Conservation (phyloP, 2,113 vertebrate species). For the Aptenodytes forsteri region DNA sequence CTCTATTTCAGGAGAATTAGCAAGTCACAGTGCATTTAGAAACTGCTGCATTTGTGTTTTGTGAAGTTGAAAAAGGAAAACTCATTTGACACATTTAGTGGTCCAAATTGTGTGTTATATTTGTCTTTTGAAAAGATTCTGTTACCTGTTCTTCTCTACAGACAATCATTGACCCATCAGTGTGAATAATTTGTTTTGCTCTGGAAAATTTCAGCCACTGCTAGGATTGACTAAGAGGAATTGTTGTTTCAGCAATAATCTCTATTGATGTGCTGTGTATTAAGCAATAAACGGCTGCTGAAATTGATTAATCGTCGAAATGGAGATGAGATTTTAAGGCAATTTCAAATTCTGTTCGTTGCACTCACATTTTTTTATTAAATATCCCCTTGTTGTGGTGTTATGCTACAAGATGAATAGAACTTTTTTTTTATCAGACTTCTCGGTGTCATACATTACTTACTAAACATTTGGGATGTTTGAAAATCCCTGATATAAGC, state of each 20-base stretch:
- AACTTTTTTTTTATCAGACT: neutral
- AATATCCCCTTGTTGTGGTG: neutral
- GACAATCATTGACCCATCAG: neutral
- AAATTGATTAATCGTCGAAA: slow-evolving; percentile 30
- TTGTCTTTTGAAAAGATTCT: neutral
- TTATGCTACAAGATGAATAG: slow-evolving; percentile 15
- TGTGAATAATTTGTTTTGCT: slow-evolving; percentile 55
- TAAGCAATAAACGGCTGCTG: slow-evolving; percentile 7
- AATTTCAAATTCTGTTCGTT: slow-evolving; percentile 39
- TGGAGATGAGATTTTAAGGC: slow-evolving; percentile 48
- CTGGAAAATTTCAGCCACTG: slow-evolving; percentile 21
- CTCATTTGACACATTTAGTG: neutral
- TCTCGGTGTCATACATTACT: neutral
- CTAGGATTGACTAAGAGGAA: slow-evolving; percentile 39
- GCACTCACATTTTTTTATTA: slow-evolving; percentile 39
- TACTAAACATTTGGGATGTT: neutral
- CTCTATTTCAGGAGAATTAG: slow-evolving; percentile 25
- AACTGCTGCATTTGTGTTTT: neutral
- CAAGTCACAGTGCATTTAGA: neutral
- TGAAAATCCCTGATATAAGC: slow-evolving; percentile 22
- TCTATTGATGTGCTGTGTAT: slow-evolving; percentile 28
- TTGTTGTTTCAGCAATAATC: slow-evolving; percentile 60
- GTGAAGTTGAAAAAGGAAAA: neutral
- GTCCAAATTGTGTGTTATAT: neutral
- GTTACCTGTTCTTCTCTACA: slow-evolving; percentile 1